These are phyloP conservation scores for Drosophila arizonae DNA, from an alignment of 1,140 invertebrate genomes.

Conservation along the genomic window DNA sequence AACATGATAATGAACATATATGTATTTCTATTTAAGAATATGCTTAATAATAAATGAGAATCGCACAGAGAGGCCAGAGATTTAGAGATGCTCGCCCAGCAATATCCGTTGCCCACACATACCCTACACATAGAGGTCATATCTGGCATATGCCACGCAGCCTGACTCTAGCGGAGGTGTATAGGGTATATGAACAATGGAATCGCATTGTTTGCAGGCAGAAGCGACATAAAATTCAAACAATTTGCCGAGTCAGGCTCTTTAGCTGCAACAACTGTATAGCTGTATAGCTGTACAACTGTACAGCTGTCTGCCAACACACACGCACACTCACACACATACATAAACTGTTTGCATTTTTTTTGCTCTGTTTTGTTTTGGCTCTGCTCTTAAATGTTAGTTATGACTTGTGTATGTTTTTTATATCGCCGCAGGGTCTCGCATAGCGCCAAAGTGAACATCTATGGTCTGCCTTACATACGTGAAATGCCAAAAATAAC, in stretches of 20 bases:
- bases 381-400: slow-evolving; percentile 36
- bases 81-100: no score
- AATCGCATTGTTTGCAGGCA: slow-evolving; percentile 70
- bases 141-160: background rate
- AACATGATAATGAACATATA: no score
- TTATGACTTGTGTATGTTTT: slow-evolving; percentile 46
- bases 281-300: background rate
- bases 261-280: slow-evolving; percentile 50
- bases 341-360: slow-evolving; percentile 3
- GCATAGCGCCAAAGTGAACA: slow-evolving; percentile 94
- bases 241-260: slow-evolving; percentile 71
- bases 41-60: no score
- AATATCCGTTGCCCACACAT: no score
- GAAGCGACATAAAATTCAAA: slow-evolving; percentile 77
- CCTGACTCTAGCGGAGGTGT: no score
- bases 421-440: slow-evolving; percentile 84
- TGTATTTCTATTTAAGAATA: no score
- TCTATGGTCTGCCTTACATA: slow-evolving; percentile 95
- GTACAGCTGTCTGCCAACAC: background rate
- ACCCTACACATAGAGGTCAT: no score
- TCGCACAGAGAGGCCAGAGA: no score
- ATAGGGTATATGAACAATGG: slow-evolving; percentile 36
- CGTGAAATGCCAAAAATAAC: slow-evolving; percentile 95
- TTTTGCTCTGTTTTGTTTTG: no score
- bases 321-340: slow-evolving; percentile 18